Base-by-base conservation (phyloP, 2,797 vertebrate genomes). In the Thripadectes ignobilis region DNA sequence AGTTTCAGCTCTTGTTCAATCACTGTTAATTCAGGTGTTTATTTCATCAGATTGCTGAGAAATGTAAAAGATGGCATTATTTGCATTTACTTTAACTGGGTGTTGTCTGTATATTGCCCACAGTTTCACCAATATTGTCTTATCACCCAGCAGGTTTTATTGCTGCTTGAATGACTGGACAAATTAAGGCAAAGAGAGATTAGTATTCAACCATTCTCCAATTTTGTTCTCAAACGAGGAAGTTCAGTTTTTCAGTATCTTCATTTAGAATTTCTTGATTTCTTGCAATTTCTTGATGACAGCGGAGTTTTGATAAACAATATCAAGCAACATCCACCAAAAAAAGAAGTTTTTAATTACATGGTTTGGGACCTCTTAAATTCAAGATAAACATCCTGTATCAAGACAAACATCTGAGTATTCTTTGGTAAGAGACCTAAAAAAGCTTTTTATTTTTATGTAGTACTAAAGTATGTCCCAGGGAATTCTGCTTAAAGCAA, bases 301-400 rank as follows among this genome's bases (percentile, higher is more conserved):
- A 92, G 84, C 27, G 17, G 10, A 76, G 22, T 93, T 93, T 79
- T 12, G 1, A 76, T 71, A 81, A 91, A 73, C 21, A 82, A n/a
- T 49, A 93, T 51, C 63, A 87, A 77, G n/a, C 10, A 85, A 72
- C 17, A 67, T 52, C 30, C 26, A 73, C 39, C 34, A 55, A 75
- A 79, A 52, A 63, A 71, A 38, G 8, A 49, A 16, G 41, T 14
- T 87, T 83, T 84, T 68, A 83, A 89, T 62, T 78, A 68, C 41
- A 69, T 4, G 14, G 11, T 78, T 84, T 51, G 26, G 43, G 55
- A 88, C 29, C 39, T 84, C 58, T 84, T 91, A 84, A 78, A 90
- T 76, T 86, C 29, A 75, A 68, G 32, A 91, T 74, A 93, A 94
- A 88, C 72, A 89, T 73, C 87, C 81, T 85, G 62, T 38, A 86